These are phyloP conservation scores for Pteria penguin DNA, from an alignment of 2,888 invertebrate species.

Conservation along the genomic window DNA sequence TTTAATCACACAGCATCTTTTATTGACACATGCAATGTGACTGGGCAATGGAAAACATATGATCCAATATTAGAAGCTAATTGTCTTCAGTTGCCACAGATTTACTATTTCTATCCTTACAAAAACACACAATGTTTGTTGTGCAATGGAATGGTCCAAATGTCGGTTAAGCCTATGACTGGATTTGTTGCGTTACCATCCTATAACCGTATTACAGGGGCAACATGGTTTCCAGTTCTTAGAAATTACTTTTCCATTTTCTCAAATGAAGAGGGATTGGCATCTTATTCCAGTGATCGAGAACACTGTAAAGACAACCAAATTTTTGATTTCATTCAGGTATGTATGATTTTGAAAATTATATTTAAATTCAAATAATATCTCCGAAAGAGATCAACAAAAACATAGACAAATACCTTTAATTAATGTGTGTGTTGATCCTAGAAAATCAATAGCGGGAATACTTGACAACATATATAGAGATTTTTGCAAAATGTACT, in stretches of 20 bases:
- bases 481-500: too few species aligned
- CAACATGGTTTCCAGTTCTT: background rate
- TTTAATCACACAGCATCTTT: background rate
- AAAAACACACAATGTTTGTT: background rate
- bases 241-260: background rate
- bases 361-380: too few species aligned
- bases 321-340: background rate
- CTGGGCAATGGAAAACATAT: background rate
- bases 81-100: background rate
- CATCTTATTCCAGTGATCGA: too few species aligned
- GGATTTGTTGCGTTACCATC: background rate
- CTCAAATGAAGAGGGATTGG: background rate
- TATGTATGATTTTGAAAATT: background rate
- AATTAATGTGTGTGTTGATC: too few species aligned
- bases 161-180: background rate
- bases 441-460: too few species aligned
- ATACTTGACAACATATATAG: too few species aligned
- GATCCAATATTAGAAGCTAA: background rate
- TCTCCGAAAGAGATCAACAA: too few species aligned
- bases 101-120: background rate
- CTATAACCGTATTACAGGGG: background rate
- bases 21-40: background rate
- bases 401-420: too few species aligned
- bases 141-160: background rate
- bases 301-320: background rate